Base-by-base conservation (phyloP, 1,140 invertebrate genomes). In the Dendrolimus kikuchii region DNA sequence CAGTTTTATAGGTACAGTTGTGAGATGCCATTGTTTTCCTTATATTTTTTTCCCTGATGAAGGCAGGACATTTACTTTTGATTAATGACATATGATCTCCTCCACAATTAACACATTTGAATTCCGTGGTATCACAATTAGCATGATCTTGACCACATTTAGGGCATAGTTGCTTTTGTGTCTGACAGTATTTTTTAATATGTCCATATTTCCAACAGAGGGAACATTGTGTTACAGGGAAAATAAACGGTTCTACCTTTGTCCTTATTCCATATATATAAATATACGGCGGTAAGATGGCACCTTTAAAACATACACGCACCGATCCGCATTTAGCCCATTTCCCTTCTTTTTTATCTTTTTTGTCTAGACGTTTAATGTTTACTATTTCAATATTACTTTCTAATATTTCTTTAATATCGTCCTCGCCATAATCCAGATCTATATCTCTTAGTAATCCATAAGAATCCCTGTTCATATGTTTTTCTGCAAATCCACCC, bases 151-250 rank as follows among this genome's bases (percentile, higher is more conserved):
- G 45, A 8, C 59, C 53, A 52, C 67, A 73, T 56, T 70, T 73
- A 9, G 67, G 70, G 40, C 70, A 73, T 8, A 61, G 9, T 8
- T 52, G 44, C 49, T 60, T 68, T 36, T 47, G 48, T 8, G 55
- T 46, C 3, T 61, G 55, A 9, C 67, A 70, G 5, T 40, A 38
- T 41, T 55, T 57, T 3, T 49, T 8, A 0, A 51, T 46, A 41
- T 73, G 65, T 4, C 64, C 67, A 49, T 55, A 60, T 42, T 47
- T 57, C 67, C 70, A 73, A 38, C 66, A 74, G 8, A 46, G 51
- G 0, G 63, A 62, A 43, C 72, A 72, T 49, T 75, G 69, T 0
- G 64, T 59, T 4, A 74, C 68, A 4, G 71, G 66, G 38, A 69
- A 68, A 10, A 67, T 39, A 23, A 61, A 71, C 2, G 49, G 54